Evolutionary conservation across 2,888 invertebrate species (phyloP), one percentile per base, ranked within the genome.

Genomic region (Taenaris catops): DNA sequence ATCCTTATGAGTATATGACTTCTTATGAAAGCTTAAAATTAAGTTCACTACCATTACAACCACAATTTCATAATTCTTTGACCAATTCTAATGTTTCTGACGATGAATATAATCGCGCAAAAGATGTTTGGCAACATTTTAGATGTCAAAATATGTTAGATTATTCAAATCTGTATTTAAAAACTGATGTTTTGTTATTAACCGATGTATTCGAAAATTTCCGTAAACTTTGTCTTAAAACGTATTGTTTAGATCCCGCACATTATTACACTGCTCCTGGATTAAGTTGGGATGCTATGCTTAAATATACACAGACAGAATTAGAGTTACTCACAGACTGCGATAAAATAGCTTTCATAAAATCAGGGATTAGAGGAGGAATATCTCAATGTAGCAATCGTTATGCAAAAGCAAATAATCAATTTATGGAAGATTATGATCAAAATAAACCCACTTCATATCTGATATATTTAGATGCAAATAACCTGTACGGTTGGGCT

Each of bases 401-500:
- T 41, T 39, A 61, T 34, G 56, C 55, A 5, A 43, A 46, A 31
- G 59, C 64, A 2, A 66, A 65, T 41, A 65, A 67, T 42, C 43
- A 42, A 26, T 60, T 48, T 38, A 39, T 60, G 40, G 18, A 28
- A 2, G 27, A 45, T 8, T 63, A 50, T 44, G 32, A 63, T 34
- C 7, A 24, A 4, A 28, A 28, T 3, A 14, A 50, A 46, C 32
- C 16, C 4, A 19, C 21, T 2, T 54, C 46, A 6, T 66, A 48
- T 39, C 16, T 71, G 6, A 39, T 49, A 8, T 66, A 62, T 34
- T 44, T 59, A 2, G 65, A 65, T 48, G 53, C 52, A 0, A 67
- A 69, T 38, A 68, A 64, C 41, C 38, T 62, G 7, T 69, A 67
- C 44, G 63, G 63, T 2, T 56, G 52, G 50, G 62, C 62, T 1